Percentiles rank a stretch among this genome's conserved stretches.
Conservation (phyloP, 1,140 invertebrate genomes). For the Phenacoccus solenopsis region DNA sequence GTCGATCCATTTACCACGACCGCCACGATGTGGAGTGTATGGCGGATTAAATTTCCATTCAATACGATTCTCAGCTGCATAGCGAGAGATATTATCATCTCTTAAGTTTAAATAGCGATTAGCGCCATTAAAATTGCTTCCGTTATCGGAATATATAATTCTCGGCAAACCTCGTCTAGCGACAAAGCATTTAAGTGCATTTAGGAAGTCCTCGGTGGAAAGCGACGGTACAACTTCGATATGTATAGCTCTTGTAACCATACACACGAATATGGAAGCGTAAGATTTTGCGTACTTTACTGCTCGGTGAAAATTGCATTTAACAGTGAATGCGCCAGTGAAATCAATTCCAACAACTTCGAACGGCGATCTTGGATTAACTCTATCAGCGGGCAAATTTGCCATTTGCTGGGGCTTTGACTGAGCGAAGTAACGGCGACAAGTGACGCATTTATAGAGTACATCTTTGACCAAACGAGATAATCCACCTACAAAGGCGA, state of each 20-base stretch:
- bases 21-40: constrained; percentile 19
- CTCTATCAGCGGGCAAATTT: constrained; percentile 27
- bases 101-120: constrained; percentile 7
- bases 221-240: constrained; percentile 34
- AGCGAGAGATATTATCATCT: no score
- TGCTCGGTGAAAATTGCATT: constrained; percentile 25
- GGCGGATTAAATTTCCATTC: constrained; percentile 19
- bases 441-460: constrained; percentile 29
- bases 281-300: constrained; percentile 32
- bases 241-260: constrained; percentile 34
- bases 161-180: constrained; percentile 31
- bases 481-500: constrained; percentile 27
- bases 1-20: constrained; percentile 21
- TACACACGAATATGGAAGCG: constrained; percentile 35
- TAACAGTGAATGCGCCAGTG: constrained; percentile 34
- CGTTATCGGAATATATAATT: constrained; percentile 32
- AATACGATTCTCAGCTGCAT: neutral
- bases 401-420: constrained; percentile 29
- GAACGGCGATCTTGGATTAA: constrained; percentile 29
- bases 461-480: constrained; percentile 22
- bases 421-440: constrained; percentile 22
- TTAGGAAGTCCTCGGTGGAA: constrained; percentile 33
- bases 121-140: constrained; percentile 33
- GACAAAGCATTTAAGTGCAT: constrained; percentile 33
- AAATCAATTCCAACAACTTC: constrained; percentile 33